Percentiles rank a stretch among this genome's conserved stretches.
These are phyloP conservation scores for Drosophila mimica DNA, from an alignment of 2,888 invertebrate species.

Conservation along the genomic window DNA sequence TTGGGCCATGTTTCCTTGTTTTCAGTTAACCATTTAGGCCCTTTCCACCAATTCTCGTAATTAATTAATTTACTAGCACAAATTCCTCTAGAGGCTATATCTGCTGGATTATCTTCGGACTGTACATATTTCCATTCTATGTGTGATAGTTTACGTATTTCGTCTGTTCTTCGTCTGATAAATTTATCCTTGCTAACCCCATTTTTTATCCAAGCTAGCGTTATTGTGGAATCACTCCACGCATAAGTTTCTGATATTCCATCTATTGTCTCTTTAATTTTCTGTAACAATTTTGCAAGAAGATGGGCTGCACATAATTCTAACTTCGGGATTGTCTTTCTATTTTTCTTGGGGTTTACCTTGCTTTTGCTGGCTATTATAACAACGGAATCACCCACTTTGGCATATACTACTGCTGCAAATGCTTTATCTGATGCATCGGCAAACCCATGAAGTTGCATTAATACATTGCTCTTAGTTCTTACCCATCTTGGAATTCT, in stretches of 20 bases:
- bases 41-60: not conserved
- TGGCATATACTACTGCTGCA: too few relatives aligned
- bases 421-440: too few relatives aligned
- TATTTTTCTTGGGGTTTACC: too few relatives aligned
- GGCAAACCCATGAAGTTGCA: too few relatives aligned
- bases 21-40: not conserved
- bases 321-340: too few relatives aligned
- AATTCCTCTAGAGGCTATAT: not conserved
- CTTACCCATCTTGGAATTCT: too few relatives aligned
- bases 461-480: too few relatives aligned
- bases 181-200: not conserved
- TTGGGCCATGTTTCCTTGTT: too few relatives aligned
- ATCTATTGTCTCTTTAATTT: not conserved
- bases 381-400: too few relatives aligned
- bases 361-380: too few relatives aligned
- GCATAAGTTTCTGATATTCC: not conserved
- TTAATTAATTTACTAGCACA: not conserved
- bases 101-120: not conserved
- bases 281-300: not conserved
- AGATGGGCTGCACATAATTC: not conserved
- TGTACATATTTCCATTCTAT: not conserved
- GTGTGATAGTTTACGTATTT: not conserved
- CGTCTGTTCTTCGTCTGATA: not conserved
- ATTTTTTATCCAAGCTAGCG: not conserved
- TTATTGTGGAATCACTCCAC: not conserved